Base-by-base conservation (phyloP, 1,140 invertebrate genomes). In the Ridgeia piscesae region DNA sequence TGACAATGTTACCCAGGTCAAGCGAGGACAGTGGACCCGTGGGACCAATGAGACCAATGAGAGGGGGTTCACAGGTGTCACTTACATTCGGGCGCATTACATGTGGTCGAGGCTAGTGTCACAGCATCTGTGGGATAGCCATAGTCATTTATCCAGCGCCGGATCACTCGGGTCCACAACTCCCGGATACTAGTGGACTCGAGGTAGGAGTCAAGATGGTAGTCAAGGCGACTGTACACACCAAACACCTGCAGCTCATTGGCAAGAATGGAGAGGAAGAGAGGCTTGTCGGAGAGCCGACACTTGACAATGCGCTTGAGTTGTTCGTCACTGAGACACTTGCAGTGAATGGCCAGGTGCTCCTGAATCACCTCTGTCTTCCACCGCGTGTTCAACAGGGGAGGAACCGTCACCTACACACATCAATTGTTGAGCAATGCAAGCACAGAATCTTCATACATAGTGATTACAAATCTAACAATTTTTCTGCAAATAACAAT, bases 141-240 rank as follows among this genome's bases (percentile, higher is more conserved):
- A 89, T 94, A 94, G 14, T 95, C 94, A 31, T 93, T 92, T 0
- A 94, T 93, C 95, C 95, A 95, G 6, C 94, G 93, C 58, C 94
- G 94, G 35, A 95, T 93, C 91, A 94, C 94, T 1, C 92, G 91
- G 8, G 93, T 93, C 94, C 94, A 95, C 89, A 95, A 93, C 33
- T 95, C 94, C 34, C 95, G 92, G 89, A 95, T 93, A 35, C 93
- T 90, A 1, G n/a, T 35, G 17, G 92, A 92, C 35, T 92, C 91
- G 34, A 89, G 31, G 88, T 93, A 93, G 33, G 89, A 35, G 31
- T 95, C 94, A 17, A 95, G 91, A 92, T 94, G 94, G 8, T 92
- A 91, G 34, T 94, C 93, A 31, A 95, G 91, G 33, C 88, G 42
- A 89, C 50, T 93, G 88, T 94, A 94, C 33, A 95, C 94, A 92